Base-by-base conservation (phyloP, 2,888 invertebrate species). In the Shargacucullia verbasci region DNA sequence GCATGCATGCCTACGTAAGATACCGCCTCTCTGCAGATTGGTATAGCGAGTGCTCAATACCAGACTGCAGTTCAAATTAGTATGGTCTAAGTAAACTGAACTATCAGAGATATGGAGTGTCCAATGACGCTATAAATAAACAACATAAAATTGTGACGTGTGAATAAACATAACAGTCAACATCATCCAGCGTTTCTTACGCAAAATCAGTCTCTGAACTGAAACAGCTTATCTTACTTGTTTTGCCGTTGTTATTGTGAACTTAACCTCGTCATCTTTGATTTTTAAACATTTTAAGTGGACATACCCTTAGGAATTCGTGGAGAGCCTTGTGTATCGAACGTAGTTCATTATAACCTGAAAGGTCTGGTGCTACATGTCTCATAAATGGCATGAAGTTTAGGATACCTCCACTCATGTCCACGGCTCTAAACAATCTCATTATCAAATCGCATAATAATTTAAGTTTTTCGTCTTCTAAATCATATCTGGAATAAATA, bases 371-470 rank as follows among this genome's bases (percentile, higher is more conserved):
- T 0, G 95, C 92, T 1, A 97, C 46, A 79, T 95, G 94, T 52
- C 97, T 92, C 14, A 97, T 79, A 69, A 95, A 95, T 0, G 97
- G 97, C 89, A 97, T 87, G 78, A 96, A 96, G 66, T 96, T 96
- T 40, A 97, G 77, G 5, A 96, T 73, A 0, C 97, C 97, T 0
- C 97, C 97, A 38, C 96, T 95, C 89, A 96, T 96, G 78, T 97
- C 96, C 8, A 94, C 92, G 1, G 94, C 84, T 74, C 94, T 94
- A 80, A 97, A 97, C 9, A 95, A 92, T 41, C 95, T 94, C 66
- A 95, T 95, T 37, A 96, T 95, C 2, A 95, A 83, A 33, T 92
- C 77, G 52, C 96, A 89, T 6, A 97, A 87, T 34, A 91, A 82
- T 31, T 85, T 88, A 10, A 96, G 80, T 25, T 94, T 93, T 14